Percentiles rank a stretch among this genome's conserved stretches.
phyloP scores from a whole-genome alignment of 2,797 vertebrate genomes.

The Sebastes melanostomus region DNA sequence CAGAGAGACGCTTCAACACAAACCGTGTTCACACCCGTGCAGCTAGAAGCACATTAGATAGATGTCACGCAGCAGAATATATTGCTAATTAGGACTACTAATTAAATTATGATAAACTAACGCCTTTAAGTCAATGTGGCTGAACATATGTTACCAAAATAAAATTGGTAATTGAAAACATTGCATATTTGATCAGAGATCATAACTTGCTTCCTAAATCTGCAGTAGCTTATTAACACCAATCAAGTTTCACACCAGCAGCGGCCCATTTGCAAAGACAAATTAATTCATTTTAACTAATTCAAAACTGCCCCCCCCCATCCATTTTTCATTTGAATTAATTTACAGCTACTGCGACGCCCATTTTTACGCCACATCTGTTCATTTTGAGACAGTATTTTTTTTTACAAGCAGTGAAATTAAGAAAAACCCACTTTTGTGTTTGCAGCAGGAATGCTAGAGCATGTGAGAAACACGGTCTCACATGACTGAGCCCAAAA shows the following conservation, averaged over 20 bases:
- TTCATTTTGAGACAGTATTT: not conserved
- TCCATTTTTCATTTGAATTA: conserved; percentile 18
- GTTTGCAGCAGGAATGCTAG: not conserved
- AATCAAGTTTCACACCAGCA: conserved; percentile 22
- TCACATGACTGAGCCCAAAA: conserved; percentile 22
- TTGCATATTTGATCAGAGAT: conserved; percentile 17
- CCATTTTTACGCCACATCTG: not conserved
- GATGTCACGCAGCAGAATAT: conserved; percentile 3
- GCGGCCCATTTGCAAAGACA: conserved; percentile 15
- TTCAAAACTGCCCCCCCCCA: not conserved
- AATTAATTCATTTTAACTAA: conserved; percentile 46
- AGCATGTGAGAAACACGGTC: not conserved
- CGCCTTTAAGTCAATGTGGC: conserved; percentile 11
- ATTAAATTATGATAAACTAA: conserved; percentile 44
- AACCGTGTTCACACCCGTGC: not conserved
- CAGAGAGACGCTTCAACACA: conserved; percentile 9
- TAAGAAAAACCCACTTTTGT: not conserved
- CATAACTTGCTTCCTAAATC: conserved; percentile 15
- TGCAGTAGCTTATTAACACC: not conserved
- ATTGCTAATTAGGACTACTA: conserved; percentile 24
- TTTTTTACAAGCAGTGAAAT: not conserved
- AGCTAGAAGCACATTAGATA: conserved; percentile 6
- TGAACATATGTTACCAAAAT: conserved; percentile 46
- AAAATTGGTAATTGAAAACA: conserved; percentile 38
- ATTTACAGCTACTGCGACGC: not conserved